These are phyloP conservation scores for Tadarida brasiliensis DNA, from an alignment of 2,797 vertebrate genomes.

Conservation along the genomic window DNA sequence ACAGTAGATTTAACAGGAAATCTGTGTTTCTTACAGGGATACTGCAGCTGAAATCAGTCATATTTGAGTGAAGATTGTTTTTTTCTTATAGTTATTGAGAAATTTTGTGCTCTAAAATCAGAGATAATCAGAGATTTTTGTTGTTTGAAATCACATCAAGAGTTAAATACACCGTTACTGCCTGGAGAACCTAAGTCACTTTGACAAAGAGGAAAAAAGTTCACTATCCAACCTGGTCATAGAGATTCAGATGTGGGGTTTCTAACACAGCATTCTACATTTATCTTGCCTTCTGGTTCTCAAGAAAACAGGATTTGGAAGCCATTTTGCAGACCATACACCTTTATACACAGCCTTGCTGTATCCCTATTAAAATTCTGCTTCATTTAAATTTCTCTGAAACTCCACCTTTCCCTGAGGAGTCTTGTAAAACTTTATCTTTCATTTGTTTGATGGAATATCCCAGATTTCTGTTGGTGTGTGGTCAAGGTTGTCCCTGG, in stretches of 20 bases:
- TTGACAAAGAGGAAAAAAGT: background rate
- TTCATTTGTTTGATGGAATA: constrained; percentile 18
- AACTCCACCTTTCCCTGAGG: background rate
- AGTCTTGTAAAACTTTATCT: background rate
- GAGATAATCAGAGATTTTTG: background rate
- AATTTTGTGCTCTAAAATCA: constrained; percentile 1
- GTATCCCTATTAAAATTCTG: background rate
- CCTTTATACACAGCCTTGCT: background rate
- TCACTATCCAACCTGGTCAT: background rate
- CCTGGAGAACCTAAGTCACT: background rate
- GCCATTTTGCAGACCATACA: background rate
- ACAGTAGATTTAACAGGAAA: background rate
- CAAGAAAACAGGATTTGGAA: background rate
- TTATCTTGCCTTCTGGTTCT: background rate
- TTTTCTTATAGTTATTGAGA: background rate
- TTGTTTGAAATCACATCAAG: background rate
- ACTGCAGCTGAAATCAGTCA: background rate
- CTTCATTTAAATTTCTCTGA: background rate
- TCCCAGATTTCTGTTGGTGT: background rate
- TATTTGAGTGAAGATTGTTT: too few relatives aligned
- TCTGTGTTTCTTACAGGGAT: too few relatives aligned
- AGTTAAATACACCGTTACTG: background rate
- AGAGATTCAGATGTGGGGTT: background rate
- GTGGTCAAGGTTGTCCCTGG: background rate
- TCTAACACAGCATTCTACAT: background rate